Conservation (phyloP, 2,113 vertebrate genomes). For the Pomatostomus ruficeps region DNA sequence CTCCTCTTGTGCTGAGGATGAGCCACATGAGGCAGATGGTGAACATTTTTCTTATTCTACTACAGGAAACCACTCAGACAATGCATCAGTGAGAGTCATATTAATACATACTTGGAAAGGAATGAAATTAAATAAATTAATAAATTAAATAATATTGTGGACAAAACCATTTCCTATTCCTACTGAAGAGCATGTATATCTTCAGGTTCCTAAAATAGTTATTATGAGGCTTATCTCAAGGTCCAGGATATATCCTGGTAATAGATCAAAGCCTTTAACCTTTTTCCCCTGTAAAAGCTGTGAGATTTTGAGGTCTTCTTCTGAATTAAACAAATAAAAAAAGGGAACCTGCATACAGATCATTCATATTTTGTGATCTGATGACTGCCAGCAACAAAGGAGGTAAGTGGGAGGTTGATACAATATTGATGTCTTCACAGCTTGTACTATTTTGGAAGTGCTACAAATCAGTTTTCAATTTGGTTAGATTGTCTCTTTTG, state of each 20-base stretch:
- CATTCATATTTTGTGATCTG: not conserved
- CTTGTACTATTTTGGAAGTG: not conserved
- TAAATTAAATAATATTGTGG: not conserved
- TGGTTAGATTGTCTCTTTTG: not conserved
- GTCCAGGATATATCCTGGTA: not conserved
- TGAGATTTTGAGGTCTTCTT: not conserved
- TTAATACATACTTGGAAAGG: not conserved
- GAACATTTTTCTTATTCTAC: not conserved
- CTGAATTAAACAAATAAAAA: not conserved
- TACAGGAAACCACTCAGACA: not conserved
- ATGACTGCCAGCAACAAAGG: not conserved
- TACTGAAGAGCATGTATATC: not conserved
- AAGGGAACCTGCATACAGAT: not conserved
- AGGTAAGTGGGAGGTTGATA: fast-evolving
- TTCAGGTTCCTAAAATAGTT: not conserved
- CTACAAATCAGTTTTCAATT: not conserved
- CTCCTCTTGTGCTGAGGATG: not conserved
- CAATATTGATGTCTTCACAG: not conserved
- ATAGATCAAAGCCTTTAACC: not conserved
- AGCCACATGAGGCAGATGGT: not conserved
- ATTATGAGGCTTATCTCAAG: not conserved
- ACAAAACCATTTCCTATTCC: not conserved
- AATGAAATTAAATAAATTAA: not conserved
- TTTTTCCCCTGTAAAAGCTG: not conserved
- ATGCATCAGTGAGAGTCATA: not conserved